Percentiles rank a stretch among this genome's conserved stretches.
Evolutionary conservation across 92 coral and sea anemone species (phyloP).

Genomic region (Siderastrea radians): DNA sequence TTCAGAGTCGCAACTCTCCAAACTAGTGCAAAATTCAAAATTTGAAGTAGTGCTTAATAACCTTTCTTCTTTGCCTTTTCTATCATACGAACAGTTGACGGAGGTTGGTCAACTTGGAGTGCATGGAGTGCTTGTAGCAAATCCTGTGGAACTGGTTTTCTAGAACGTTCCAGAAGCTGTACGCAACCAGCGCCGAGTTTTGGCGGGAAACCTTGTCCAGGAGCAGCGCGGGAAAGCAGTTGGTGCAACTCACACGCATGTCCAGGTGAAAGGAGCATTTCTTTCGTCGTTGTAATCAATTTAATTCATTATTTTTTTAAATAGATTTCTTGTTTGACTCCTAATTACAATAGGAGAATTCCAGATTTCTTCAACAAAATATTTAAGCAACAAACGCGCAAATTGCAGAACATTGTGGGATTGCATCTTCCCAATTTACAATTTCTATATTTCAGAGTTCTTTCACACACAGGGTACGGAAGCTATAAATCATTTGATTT

Average conservation of each 20-base stretch:
- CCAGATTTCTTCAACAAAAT: too few relatives aligned
- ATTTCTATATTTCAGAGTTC: too few relatives aligned
- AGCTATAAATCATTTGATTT: too few relatives aligned
- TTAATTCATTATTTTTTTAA: too few relatives aligned
- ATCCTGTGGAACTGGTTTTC: constrained; percentile 37
- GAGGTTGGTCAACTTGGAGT: constrained; percentile 42
- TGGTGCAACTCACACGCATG: constrained; percentile 19
- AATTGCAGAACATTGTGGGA: too few relatives aligned
- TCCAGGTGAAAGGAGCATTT: constrained; percentile 7
- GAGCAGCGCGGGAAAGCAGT: background rate
- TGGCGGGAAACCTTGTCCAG: constrained; percentile 28
- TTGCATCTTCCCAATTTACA: too few relatives aligned
- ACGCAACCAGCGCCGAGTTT: constrained; percentile 19
- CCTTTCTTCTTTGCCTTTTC: background rate
- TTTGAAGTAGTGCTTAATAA: background rate
- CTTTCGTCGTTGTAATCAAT: background rate
- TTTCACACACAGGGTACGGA: too few relatives aligned
- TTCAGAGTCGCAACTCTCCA: too few relatives aligned
- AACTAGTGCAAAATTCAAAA: too few relatives aligned
- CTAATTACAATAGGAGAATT: too few relatives aligned
- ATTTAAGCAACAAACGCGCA: too few relatives aligned
- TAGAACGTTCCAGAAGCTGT: constrained; percentile 23
- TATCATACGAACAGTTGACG: constrained; percentile 12
- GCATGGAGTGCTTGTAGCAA: constrained; percentile 27
- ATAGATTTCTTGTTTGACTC: too few relatives aligned